Evolutionary conservation across 2,888 invertebrate genomes (phyloP).

Genomic region (Halocaridina rubra): DNA sequence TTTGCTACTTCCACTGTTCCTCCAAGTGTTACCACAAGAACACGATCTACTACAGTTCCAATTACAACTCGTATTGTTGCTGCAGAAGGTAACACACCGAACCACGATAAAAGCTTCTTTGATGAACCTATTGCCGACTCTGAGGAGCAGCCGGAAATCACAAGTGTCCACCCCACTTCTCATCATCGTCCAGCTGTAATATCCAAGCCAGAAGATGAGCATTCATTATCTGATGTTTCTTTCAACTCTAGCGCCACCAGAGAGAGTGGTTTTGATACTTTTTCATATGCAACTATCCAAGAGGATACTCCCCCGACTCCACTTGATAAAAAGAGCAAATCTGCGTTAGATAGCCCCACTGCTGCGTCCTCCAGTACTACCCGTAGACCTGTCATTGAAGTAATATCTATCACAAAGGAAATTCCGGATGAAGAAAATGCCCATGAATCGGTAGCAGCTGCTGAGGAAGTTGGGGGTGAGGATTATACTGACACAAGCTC

Average conservation of each 20-base stretch:
- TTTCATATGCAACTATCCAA: neutral
- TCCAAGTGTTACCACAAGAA: conserved; percentile 45
- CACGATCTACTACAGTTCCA: conserved; percentile 45
- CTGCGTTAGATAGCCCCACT: neutral
- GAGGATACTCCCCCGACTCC: neutral
- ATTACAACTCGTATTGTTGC: too few species aligned
- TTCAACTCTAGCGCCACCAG: neutral
- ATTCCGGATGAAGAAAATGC: neutral
- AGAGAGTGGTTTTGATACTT: neutral
- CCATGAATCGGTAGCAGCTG: neutral
- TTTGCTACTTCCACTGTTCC: conserved; percentile 41
- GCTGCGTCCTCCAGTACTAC: neutral
- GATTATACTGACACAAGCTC: neutral
- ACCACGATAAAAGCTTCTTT: conserved; percentile 10
- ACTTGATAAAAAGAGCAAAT: neutral
- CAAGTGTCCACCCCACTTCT: conserved; percentile 39
- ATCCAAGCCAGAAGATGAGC: neutral
- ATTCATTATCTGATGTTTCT: neutral
- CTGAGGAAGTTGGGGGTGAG: neutral
- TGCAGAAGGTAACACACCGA: too few species aligned
- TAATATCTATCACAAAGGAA: neutral
- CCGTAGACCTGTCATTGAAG: neutral
- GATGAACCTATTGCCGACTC: neutral
- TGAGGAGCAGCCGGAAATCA: neutral
- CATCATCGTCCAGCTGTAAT: conserved; percentile 21